A percentile compares a stretch with the other conserved stretches of the same genome.
Evolutionary conservation across 2,797 vertebrate species (phyloP).

Genomic region (Coregonus suidteri): DNA sequence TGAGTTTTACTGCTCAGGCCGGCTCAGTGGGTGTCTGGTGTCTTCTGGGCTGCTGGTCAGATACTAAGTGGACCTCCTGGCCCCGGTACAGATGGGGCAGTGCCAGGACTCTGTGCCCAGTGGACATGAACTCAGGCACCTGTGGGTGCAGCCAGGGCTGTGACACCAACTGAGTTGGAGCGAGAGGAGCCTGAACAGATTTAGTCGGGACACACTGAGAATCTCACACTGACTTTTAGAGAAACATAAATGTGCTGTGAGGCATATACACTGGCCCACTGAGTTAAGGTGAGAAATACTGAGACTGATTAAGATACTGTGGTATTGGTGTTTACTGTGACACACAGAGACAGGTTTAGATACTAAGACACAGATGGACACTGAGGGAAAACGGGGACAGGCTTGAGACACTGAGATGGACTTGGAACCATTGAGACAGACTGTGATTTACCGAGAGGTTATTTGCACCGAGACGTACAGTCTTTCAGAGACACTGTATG

Average conservation of each 20-base stretch:
- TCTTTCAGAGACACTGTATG: neutral
- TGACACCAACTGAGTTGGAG: slow-evolving; percentile 18
- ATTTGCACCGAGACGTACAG: neutral
- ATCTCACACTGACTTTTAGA: neutral
- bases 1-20: neutral
- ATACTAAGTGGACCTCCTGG: slow-evolving; percentile 46
- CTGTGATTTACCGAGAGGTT: neutral
- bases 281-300: neutral
- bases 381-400: neutral
- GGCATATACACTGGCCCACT: neutral
- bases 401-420: neutral
- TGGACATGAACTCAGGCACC: slow-evolving; percentile 53
- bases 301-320: neutral
- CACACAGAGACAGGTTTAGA: neutral
- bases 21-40: slow-evolving; percentile 27
- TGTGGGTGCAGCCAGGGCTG: neutral
- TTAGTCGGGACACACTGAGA: slow-evolving; percentile 17
- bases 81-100: slow-evolving; percentile 28
- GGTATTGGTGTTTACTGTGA: neutral
- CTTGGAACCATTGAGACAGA: neutral
- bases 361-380: neutral
- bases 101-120: slow-evolving; percentile 2
- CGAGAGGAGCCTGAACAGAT: slow-evolving; percentile 5
- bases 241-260: neutral
- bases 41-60: slow-evolving; percentile 41